phyloP scores from a whole-genome alignment of 2,888 invertebrate genomes.

The Catocala fraxini region DNA sequence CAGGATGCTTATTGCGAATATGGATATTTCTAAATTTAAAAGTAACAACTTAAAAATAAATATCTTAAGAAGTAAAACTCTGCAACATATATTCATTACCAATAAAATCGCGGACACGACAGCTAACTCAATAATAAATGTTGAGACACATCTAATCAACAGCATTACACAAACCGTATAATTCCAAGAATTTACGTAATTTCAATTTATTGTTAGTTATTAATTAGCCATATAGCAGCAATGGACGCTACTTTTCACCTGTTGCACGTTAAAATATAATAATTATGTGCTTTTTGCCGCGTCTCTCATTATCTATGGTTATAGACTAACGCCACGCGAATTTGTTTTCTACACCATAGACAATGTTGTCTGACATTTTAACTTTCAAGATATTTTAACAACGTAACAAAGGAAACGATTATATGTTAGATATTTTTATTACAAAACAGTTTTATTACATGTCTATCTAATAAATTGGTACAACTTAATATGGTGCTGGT shows the following conservation, averaged over 20 bases:
- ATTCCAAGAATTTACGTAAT: conserved; percentile 23
- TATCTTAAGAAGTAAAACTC: too few relatives aligned
- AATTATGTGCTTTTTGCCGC: conserved; percentile 3
- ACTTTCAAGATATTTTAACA: conserved; percentile 15
- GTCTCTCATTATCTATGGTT: conserved; percentile 7
- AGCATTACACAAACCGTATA: conserved; percentile 8
- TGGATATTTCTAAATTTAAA: too few relatives aligned
- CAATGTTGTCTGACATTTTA: conserved; percentile 28
- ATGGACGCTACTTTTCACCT: conserved; percentile 21
- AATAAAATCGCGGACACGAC: too few relatives aligned
- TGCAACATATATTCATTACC: too few relatives aligned
- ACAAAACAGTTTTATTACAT: too few relatives aligned
- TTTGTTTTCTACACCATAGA: conserved; percentile 11
- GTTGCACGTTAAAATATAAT: background rate
- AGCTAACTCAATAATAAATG: conserved; percentile 10
- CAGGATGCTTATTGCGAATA: too few relatives aligned
- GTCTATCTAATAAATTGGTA: too few relatives aligned
- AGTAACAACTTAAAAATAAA: too few relatives aligned
- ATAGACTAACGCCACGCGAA: conserved; percentile 6
- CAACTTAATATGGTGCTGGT: too few relatives aligned
- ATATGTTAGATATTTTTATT: conserved; percentile 1
- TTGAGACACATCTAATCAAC: conserved; percentile 25
- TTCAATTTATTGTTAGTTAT: conserved; percentile 39
- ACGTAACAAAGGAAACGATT: background rate
- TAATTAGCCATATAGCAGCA: conserved; percentile 40